phyloP scores from a whole-genome alignment of 1,140 invertebrate genomes.

The Coenobita brevimanus region DNA sequence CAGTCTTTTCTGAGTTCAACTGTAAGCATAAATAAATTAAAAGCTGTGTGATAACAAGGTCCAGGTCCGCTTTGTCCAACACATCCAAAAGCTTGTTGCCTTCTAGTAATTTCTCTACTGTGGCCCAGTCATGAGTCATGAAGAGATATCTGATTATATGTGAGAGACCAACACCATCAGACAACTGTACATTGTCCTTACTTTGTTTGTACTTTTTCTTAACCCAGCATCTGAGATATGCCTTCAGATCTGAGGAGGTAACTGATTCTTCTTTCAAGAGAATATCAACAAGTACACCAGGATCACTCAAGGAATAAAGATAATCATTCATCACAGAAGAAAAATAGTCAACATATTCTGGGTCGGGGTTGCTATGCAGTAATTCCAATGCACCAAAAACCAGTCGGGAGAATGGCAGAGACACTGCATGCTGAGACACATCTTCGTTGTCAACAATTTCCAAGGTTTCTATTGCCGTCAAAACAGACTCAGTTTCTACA shows the following conservation, averaged over 20 bases:
- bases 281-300: constrained; percentile 15
- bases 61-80: neutral
- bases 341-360: constrained; percentile 40
- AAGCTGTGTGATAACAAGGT: constrained; percentile 22
- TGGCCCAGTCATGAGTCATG: constrained; percentile 32
- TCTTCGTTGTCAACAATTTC: constrained; percentile 39
- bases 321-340: constrained; percentile 41
- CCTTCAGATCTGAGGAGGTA: constrained; percentile 10
- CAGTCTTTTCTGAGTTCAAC: neutral
- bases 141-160: constrained; percentile 42
- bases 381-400: constrained; percentile 33
- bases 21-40: constrained; percentile 25
- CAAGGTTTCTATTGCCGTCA: constrained; percentile 3
- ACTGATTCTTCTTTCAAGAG: constrained; percentile 35
- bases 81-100: neutral
- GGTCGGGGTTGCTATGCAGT: neutral
- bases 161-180: constrained; percentile 7
- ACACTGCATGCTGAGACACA: neutral
- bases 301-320: constrained; percentile 31
- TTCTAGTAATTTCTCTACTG: constrained; percentile 19
- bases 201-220: neutral
- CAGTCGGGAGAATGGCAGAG: constrained; percentile 39
- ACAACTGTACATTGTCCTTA: neutral
- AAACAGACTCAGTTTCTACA: neutral
- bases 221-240: constrained; percentile 26